Percentiles rank a stretch among this genome's conserved stretches.
These are phyloP conservation scores for Siphamia tubifer DNA, from an alignment of 2,113 vertebrate genomes.

Conservation along the genomic window DNA sequence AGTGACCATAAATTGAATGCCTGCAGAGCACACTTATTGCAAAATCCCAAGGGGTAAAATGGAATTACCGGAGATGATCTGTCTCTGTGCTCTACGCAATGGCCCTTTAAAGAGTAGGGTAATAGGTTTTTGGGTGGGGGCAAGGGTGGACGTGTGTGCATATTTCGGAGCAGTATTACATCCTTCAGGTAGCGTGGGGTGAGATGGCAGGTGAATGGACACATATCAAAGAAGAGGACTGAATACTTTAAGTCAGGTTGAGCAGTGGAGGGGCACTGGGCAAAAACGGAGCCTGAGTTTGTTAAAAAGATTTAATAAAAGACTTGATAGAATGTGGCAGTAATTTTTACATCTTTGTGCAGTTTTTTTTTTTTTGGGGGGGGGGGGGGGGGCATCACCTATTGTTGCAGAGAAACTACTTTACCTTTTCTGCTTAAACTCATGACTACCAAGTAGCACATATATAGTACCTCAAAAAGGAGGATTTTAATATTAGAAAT, in stretches of 20 bases:
- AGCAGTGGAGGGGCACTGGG: neutral
- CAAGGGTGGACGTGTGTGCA: constrained; percentile 33
- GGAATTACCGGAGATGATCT: constrained; percentile 76
- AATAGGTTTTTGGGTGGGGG: constrained; percentile 63
- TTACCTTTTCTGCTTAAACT: neutral
- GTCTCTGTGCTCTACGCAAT: constrained; percentile 55
- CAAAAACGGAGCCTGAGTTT: neutral
- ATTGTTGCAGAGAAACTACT: no score
- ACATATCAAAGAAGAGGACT: neutral
- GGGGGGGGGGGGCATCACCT: no score
- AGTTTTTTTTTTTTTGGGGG: neutral
- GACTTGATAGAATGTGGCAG: neutral
- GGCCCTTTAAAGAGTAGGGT: constrained; percentile 70
- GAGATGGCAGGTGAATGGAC: constrained; percentile 5
- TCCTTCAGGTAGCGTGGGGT: constrained; percentile 41
- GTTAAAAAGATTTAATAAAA: neutral
- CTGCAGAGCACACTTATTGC: constrained; percentile 69
- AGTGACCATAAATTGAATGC: constrained; percentile 74
- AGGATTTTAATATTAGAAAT: neutral
- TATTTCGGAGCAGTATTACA: constrained; percentile 55
- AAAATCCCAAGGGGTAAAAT: constrained; percentile 77
- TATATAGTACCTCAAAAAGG: neutral
- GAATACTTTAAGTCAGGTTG: neutral
- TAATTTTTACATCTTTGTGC: neutral
- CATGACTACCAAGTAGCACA: neutral